Evolutionary conservation across 2,888 invertebrate species (phyloP).

Genomic region (Platycheirus rosarum): DNA sequence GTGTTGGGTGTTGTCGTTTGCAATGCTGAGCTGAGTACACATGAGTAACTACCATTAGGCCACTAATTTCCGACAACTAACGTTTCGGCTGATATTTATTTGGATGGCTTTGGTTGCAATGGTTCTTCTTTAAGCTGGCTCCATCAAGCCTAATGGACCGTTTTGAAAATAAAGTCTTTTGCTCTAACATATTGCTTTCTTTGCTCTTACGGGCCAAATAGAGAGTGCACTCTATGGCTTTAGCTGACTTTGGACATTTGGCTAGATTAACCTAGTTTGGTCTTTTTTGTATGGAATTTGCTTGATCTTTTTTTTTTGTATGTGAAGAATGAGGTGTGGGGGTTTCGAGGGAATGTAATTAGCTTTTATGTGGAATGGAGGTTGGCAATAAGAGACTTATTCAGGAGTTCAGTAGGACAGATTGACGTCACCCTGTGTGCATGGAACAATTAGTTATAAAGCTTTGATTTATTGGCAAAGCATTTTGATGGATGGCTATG

Average conservation of each 20-base stretch:
- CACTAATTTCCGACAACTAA: slow-evolving; percentile 54
- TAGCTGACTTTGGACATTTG: slow-evolving; percentile 35
- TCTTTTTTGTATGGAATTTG: slow-evolving; percentile 1
- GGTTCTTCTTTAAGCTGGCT: not conserved
- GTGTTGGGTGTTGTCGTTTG: slow-evolving; percentile 50
- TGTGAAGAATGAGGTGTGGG: not conserved
- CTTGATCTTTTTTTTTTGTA: not conserved
- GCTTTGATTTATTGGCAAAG: slow-evolving; percentile 27
- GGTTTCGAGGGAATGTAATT: slow-evolving; percentile 9
- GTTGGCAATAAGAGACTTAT: slow-evolving; percentile 6
- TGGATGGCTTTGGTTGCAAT: slow-evolving; percentile 13
- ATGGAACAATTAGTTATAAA: slow-evolving; percentile 30
- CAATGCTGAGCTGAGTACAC: slow-evolving; percentile 27
- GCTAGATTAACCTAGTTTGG: slow-evolving; percentile 62
- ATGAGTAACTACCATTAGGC: slow-evolving; percentile 50
- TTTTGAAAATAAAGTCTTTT: slow-evolving; percentile 14
- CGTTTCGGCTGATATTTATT: slow-evolving; percentile 26
- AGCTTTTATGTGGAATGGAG: slow-evolving; percentile 10
- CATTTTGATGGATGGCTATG: slow-evolving; percentile 25
- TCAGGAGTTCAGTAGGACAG: slow-evolving; percentile 12
- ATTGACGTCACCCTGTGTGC: slow-evolving; percentile 12
- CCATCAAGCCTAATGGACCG: slow-evolving; percentile 22
- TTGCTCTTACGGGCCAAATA: slow-evolving; percentile 3
- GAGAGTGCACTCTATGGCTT: slow-evolving; percentile 15
- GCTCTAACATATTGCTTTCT: slow-evolving; percentile 9